phyloP scores from a whole-genome alignment of 2,113 vertebrate species.

The Dunckerocampus dactyliophorus region DNA sequence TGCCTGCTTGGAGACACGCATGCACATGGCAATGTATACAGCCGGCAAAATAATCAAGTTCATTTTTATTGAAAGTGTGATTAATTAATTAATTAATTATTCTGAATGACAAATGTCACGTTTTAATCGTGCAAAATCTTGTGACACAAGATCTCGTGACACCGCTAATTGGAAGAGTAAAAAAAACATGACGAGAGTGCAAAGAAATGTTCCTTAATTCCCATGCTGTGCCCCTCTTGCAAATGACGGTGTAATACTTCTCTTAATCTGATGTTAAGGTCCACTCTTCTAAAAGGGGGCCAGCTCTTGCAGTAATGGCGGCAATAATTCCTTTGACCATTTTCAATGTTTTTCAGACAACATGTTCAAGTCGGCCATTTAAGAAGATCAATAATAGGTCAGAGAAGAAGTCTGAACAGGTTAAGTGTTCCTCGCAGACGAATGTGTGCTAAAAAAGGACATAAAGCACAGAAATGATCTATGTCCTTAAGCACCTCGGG shows the following conservation, averaged over 20 bases:
- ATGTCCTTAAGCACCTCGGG: constrained; percentile 39
- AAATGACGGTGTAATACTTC: constrained; percentile 11
- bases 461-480: constrained; percentile 34
- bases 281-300: constrained; percentile 4
- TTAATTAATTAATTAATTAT: no score
- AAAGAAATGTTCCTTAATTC: not conserved
- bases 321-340: constrained; percentile 25
- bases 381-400: constrained; percentile 37
- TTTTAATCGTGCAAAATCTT: not conserved
- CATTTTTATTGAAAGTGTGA: no score
- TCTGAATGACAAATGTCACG: not conserved
- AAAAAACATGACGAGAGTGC: no score
- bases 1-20: no score
- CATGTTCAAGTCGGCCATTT: constrained; percentile 47
- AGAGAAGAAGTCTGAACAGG: constrained; percentile 29
- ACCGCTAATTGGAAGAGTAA: no score
- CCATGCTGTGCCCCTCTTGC: not conserved
- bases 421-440: constrained; percentile 40
- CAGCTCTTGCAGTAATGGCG: constrained; percentile 12
- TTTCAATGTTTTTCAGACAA: constrained; percentile 25
- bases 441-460: constrained; percentile 9
- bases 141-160: not conserved
- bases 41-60: no score
- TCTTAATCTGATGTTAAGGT: constrained; percentile 15
- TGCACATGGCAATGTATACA: no score